Evolutionary conservation across 2,888 invertebrate species (phyloP), one percentile per base, ranked within the genome.

Genomic region (Hoplodrina ambigua): DNA sequence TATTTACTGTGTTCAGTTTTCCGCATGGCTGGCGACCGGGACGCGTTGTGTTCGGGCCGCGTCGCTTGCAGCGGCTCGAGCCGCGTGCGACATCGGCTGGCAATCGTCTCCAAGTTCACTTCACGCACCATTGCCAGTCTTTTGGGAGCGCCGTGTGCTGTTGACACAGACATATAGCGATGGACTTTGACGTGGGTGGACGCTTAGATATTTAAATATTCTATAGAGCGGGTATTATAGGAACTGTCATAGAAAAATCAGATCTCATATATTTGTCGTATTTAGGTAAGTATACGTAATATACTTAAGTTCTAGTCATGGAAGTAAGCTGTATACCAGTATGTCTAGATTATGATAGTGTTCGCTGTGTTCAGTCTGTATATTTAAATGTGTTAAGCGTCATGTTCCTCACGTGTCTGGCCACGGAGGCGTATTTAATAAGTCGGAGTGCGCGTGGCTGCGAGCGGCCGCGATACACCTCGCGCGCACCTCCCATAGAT

Each of bases 1-100:
- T 84, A 75, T 78, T 69, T 55, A 75, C 71, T 78, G 79, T 62
- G 83, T 78, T 80, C 83, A 80, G 84, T 86, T 86, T 85, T 87
- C 81, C 86, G 72, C 83, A 75, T 80, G 84, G 79, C 81, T 75
- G 71, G 57, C 75, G 58, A 50, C 69, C 66, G 67, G 69, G 70
- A 49, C 68, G 71, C 50, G 63, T 55, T 69, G 41, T 67, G 71
- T 63, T 71, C 73, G 67, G 62, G 49, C 56, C 54, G 53, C 69
- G 78, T 72, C 72, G 74, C 72, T 72, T 70, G 81, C 78, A 74
- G 66, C 53, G 58, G 20, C 11, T 53, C 54, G 60, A 54, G 30
- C 30, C 30, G 2, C 4, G 49, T 13, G 41, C 57, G 44, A 64
- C 53, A 33, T 57, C 55, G 50, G 7, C 37, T 25, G 54, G 52